These are phyloP conservation scores for Nycteola revayana DNA, from an alignment of 2,888 invertebrate species.

Conservation along the genomic window DNA sequence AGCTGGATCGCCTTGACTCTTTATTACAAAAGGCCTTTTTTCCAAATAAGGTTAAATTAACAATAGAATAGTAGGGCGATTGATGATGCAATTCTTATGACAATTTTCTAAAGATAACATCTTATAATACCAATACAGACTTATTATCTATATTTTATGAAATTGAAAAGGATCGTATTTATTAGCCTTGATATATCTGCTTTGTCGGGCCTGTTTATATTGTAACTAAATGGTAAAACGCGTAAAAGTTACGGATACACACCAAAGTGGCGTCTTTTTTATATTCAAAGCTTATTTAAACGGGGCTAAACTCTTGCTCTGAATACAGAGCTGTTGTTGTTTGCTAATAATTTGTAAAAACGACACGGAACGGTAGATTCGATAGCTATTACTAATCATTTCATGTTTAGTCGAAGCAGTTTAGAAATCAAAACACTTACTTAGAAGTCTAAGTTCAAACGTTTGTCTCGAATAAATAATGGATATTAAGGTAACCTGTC, in stretches of 20 bases:
- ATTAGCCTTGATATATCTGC: no score
- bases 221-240: constrained; percentile 22
- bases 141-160: no score
- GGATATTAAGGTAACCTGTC: no score
- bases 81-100: neutral
- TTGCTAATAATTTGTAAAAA: constrained; percentile 52
- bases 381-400: constrained; percentile 23
- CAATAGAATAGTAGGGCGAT: constrained; percentile 24
- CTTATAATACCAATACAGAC: no score
- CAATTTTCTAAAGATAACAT: no score
- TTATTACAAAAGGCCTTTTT: constrained; percentile 24
- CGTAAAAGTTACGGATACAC: constrained; percentile 17
- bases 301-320: constrained; percentile 31
- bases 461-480: no score
- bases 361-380: constrained; percentile 42
- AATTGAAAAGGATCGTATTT: no score
- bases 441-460: constrained; percentile 11
- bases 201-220: constrained; percentile 5
- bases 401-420: constrained; percentile 15
- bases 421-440: constrained; percentile 33
- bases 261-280: constrained; percentile 35
- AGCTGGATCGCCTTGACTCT: constrained; percentile 25
- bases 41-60: constrained; percentile 20
- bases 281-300: constrained; percentile 43
- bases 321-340: constrained; percentile 45